These are phyloP conservation scores for Metellina segmentata DNA, from an alignment of 2,888 invertebrate genomes.

Conservation along the genomic window DNA sequence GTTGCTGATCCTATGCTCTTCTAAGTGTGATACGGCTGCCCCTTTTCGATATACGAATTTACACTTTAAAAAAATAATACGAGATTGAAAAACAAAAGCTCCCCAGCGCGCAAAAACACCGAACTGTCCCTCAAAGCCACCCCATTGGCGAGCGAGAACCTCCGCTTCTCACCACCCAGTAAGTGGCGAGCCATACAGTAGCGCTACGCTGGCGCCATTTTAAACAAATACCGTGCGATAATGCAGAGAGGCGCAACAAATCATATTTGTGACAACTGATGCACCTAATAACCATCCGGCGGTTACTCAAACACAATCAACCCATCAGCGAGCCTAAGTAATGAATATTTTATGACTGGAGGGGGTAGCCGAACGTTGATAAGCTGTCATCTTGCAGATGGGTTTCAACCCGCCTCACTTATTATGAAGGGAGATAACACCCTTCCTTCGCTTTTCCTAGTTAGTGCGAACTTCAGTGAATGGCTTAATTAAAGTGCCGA, in stretches of 20 bases:
- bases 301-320: slow-evolving; percentile 76
- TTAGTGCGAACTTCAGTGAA: slow-evolving; percentile 69
- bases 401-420: slow-evolving; percentile 67
- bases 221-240: slow-evolving; percentile 65
- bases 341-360: slow-evolving; percentile 76
- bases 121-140: too few species aligned
- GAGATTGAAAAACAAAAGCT: too few species aligned
- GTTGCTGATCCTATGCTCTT: too few species aligned
- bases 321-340: slow-evolving; percentile 73
- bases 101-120: too few species aligned
- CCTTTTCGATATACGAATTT: too few species aligned
- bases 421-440: slow-evolving; percentile 72
- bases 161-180: too few species aligned
- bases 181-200: too few species aligned
- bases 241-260: slow-evolving; percentile 62
- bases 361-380: slow-evolving; percentile 59
- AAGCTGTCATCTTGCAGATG: slow-evolving; percentile 75
- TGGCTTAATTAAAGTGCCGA: slow-evolving; percentile 75
- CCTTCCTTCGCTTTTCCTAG: slow-evolving; percentile 41
- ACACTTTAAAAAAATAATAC: too few species aligned
- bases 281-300: slow-evolving; percentile 75
- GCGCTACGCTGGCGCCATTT: slow-evolving; percentile 6
- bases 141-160: too few species aligned
- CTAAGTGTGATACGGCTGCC: too few species aligned
- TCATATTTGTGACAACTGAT: slow-evolving; percentile 74